Evolutionary conservation across 1,140 invertebrate species (phyloP).

Genomic region (Drosophila nigrodunni): DNA sequence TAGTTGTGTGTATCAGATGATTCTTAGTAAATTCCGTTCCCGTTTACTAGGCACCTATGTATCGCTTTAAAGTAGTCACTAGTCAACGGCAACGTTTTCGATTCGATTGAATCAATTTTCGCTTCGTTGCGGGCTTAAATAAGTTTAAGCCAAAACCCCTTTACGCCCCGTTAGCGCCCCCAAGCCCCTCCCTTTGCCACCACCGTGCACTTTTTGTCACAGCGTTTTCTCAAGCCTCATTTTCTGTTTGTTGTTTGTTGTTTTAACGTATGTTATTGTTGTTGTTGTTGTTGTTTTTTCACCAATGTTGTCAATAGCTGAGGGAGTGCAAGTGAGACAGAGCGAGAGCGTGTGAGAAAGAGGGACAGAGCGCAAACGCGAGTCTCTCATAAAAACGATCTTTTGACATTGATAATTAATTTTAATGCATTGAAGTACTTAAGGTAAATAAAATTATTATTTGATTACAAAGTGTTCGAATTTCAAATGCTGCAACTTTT

Average conservation of each 20-base stretch:
- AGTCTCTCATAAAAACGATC: neutral
- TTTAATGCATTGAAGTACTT: neutral
- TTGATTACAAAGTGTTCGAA: too few relatives aligned
- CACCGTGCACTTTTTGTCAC: neutral
- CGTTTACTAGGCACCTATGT: neutral
- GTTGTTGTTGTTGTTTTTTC: conserved; percentile 13
- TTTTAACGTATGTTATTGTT: conserved; percentile 30
- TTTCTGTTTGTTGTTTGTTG: conserved; percentile 42
- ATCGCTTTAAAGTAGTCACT: neutral
- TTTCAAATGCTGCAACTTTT: too few relatives aligned
- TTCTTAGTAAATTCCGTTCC: conserved; percentile 21
- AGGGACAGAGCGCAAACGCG: neutral
- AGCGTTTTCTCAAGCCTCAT: conserved; percentile 16
- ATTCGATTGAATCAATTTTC: conserved; percentile 44
- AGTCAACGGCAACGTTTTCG: conserved; percentile 23
- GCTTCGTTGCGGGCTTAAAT: conserved; percentile 40
- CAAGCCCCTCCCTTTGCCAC: neutral
- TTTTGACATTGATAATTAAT: conserved; percentile 5
- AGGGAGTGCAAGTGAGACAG: neutral
- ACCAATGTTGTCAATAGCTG: neutral
- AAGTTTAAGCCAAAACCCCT: conserved; percentile 28
- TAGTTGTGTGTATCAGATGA: conserved; percentile 2
- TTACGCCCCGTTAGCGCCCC: neutral
- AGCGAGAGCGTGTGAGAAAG: neutral
- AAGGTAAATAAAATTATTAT: too few relatives aligned